Evolutionary conservation across 1,140 invertebrate genomes (phyloP).

Genomic region (Berghia stephanieae): DNA sequence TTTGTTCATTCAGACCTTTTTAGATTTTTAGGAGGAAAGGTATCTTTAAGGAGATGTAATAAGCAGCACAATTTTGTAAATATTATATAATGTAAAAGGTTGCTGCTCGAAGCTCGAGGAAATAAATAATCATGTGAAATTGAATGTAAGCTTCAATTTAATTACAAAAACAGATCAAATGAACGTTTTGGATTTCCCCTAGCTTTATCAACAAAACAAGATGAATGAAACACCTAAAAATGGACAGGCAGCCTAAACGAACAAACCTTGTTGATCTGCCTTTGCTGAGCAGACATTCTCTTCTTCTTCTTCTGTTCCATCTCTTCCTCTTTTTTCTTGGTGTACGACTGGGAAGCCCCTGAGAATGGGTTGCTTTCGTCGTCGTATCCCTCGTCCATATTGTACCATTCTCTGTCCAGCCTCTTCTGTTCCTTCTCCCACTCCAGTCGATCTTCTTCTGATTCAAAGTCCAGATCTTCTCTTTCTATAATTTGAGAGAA

Average conservation of each 20-base stretch:
- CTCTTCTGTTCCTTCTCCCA: constrained; percentile 95
- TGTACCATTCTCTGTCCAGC: constrained; percentile 96
- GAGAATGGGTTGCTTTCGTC: constrained; percentile 93
- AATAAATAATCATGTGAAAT: no score
- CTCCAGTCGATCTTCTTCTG: constrained; percentile 72
- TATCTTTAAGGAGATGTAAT: no score
- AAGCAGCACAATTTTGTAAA: no score
- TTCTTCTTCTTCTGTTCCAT: constrained; percentile 89
- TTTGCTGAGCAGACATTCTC: constrained; percentile 90
- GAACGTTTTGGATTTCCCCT: background rate
- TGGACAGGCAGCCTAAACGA: background rate
- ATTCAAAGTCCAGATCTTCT: constrained; percentile 48
- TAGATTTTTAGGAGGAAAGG: no score
- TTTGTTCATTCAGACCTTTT: no score
- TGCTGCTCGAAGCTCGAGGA: no score
- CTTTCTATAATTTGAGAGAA: background rate
- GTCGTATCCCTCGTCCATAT: constrained; percentile 90
- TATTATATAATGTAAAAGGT: no score
- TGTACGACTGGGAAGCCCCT: constrained; percentile 88
- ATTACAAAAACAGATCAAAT: no score
- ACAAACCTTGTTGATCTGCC: constrained; percentile 85
- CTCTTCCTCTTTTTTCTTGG: constrained; percentile 89
- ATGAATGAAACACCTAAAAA: background rate
- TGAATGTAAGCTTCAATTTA: no score
- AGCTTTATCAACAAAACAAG: background rate